phyloP scores from a whole-genome alignment of 2,113 vertebrate species.

The Brachyistius frenatus region DNA sequence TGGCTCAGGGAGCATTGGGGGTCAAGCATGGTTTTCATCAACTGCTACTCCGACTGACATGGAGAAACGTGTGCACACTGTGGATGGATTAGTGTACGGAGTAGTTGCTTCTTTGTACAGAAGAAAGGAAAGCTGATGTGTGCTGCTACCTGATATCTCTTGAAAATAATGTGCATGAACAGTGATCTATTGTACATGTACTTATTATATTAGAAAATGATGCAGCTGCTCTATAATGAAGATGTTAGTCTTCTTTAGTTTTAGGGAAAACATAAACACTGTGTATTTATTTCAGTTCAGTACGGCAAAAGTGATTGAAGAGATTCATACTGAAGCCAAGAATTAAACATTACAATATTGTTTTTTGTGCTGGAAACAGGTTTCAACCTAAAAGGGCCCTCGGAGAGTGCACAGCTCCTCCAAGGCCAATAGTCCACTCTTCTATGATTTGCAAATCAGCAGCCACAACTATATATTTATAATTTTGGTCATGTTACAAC shows the following conservation, averaged over 20 bases:
- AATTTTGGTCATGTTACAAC: too few species aligned
- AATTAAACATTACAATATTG: too few species aligned
- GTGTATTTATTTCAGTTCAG: background rate
- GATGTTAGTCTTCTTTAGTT: background rate
- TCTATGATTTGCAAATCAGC: too few species aligned
- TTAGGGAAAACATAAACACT: background rate
- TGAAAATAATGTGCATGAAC: background rate
- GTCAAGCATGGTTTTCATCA: constrained; percentile 36
- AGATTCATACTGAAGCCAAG: background rate
- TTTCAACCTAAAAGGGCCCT: too few species aligned
- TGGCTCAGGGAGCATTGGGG: constrained; percentile 42
- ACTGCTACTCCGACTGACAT: constrained; percentile 4
- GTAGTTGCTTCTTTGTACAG: background rate
- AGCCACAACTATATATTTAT: too few species aligned
- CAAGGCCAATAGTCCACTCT: too few species aligned
- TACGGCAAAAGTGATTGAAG: background rate
- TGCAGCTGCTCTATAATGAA: background rate
- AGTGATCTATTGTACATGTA: background rate
- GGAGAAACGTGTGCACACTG: background rate
- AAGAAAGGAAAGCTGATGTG: background rate
- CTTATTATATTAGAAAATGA: constrained; percentile 9
- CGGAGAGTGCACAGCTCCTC: too few species aligned
- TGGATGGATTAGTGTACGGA: background rate
- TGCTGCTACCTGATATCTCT: constrained; percentile 4
- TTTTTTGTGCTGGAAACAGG: too few species aligned